Evolutionary conservation across 2,888 invertebrate species (phyloP).

Genomic region (Ectemnius continuus): DNA sequence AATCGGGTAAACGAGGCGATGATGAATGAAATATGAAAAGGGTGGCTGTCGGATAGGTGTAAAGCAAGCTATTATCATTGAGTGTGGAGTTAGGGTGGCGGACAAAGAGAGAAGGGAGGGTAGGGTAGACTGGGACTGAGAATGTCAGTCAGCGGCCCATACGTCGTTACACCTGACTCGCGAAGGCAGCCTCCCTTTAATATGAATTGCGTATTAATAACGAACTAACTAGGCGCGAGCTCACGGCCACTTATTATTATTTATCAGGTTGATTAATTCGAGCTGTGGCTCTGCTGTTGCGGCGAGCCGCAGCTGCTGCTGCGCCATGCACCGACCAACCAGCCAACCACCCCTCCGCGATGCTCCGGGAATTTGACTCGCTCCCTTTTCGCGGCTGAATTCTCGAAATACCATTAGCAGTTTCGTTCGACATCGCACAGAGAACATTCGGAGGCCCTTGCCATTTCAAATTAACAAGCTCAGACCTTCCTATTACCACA

Average conservation of each 20-base stretch:
- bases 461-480: too few species aligned
- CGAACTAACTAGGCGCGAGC: constrained; percentile 71
- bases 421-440: too few species aligned
- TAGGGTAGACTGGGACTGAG: constrained; percentile 14
- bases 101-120: too few species aligned
- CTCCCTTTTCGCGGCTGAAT: constrained; percentile 36
- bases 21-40: too few species aligned
- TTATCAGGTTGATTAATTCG: constrained; percentile 76
- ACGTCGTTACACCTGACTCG: constrained; percentile 54
- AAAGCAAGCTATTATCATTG: too few species aligned
- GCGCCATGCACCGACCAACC: constrained; percentile 39
- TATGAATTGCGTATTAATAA: constrained; percentile 78
- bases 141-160: constrained; percentile 36
- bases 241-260: constrained; percentile 74
- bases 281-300: constrained; percentile 63
- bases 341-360: constrained; percentile 13
- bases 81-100: too few species aligned
- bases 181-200: constrained; percentile 69
- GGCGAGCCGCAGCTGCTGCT: constrained; percentile 69
- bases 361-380: constrained; percentile 60
- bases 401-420: too few species aligned
- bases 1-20: too few species aligned
- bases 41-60: too few species aligned
- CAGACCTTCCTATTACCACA: too few species aligned
- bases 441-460: too few species aligned